phyloP scores from a whole-genome alignment of 2,113 vertebrate genomes.

The Pseudopipra pipra region DNA sequence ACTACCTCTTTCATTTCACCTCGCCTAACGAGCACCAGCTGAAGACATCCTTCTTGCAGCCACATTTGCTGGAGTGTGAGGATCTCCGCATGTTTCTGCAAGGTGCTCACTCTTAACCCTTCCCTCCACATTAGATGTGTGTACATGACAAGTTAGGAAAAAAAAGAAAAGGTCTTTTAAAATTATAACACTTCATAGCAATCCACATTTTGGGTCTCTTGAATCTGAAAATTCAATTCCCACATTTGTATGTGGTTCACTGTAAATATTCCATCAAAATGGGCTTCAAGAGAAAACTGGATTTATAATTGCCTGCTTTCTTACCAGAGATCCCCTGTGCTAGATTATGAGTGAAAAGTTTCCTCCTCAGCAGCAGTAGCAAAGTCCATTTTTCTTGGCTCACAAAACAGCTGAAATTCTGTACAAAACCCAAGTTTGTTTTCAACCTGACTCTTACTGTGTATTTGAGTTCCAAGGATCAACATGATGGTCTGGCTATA shows the following conservation, averaged over 20 bases:
- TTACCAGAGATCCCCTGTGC: not conserved
- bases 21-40: not conserved
- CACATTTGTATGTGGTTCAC: not conserved
- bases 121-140: not conserved
- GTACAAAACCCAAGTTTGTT: not conserved
- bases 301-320: not conserved
- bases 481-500: not conserved
- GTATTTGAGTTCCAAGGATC: not conserved
- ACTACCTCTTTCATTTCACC: not conserved
- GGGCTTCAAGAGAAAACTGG: not conserved
- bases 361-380: not conserved
- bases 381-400: not conserved
- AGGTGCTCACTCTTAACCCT: not conserved
- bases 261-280: not conserved
- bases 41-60: not conserved
- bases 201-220: not conserved
- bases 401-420: not conserved
- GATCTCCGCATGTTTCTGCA: not conserved
- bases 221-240: not conserved
- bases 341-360: not conserved
- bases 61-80: not conserved
- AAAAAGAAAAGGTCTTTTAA: not conserved
- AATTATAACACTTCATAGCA: not conserved
- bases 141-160: fast-evolving
- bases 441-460: not conserved